phyloP scores from a whole-genome alignment of 2,888 invertebrate genomes.

The Synergus laeviventris region DNA sequence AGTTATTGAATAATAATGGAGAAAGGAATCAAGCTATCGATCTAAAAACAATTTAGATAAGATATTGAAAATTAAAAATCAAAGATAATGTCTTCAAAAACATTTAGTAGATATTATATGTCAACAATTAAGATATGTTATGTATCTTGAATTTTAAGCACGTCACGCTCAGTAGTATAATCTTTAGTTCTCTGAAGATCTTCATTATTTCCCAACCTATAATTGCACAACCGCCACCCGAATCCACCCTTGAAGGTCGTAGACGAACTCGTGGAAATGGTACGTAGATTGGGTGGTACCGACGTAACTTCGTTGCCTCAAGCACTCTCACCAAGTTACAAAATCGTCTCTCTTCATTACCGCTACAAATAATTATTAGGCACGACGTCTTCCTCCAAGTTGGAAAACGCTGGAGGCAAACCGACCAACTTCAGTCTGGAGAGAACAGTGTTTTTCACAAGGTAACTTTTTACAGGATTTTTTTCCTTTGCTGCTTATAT shows the following conservation, averaged over 20 bases:
- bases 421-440: conserved; percentile 4
- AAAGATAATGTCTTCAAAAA: neutral
- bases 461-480: neutral
- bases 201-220: neutral
- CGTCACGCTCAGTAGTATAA: neutral
- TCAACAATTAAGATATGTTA: neutral
- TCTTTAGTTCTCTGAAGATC: neutral
- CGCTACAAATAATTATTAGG: conserved; percentile 44
- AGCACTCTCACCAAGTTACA: conserved; percentile 34
- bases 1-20: conserved; percentile 55
- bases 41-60: neutral
- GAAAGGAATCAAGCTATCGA: conserved; percentile 33
- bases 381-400: conserved; percentile 17
- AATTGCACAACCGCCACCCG: conserved; percentile 40
- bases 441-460: neutral
- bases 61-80: neutral
- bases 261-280: conserved; percentile 22
- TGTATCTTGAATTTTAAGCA: neutral
- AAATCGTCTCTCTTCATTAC: conserved; percentile 41
- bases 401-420: conserved; percentile 13
- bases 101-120: neutral
- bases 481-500: neutral
- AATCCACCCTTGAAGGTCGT: neutral
- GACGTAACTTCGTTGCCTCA: conserved; percentile 29
- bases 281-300: conserved; percentile 8